These are phyloP conservation scores for Apamea sordens DNA, from an alignment of 2,888 invertebrate species.

Conservation along the genomic window DNA sequence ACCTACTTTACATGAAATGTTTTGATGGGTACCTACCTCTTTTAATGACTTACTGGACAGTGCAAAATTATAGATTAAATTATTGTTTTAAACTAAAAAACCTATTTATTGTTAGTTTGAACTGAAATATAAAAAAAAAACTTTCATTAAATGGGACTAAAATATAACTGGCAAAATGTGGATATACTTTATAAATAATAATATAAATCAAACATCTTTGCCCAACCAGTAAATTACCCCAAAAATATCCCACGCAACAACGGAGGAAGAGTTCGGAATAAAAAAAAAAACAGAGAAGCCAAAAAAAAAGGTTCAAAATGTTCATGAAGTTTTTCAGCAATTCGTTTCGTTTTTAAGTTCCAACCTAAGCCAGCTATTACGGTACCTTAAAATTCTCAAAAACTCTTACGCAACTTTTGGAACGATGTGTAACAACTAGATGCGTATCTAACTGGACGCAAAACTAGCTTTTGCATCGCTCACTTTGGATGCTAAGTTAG, in stretches of 20 bases:
- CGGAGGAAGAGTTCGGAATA: not conserved
- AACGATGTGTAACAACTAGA: constrained; percentile 40
- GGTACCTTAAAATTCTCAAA: constrained; percentile 28
- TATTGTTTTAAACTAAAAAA: not conserved
- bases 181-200: not conserved
- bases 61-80: not conserved
- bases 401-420: constrained; percentile 25
- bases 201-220: not conserved
- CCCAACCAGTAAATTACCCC: too few relatives aligned
- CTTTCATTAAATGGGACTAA: not conserved
- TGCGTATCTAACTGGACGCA: constrained; percentile 38
- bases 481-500: constrained; percentile 25
- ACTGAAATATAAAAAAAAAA: not conserved
- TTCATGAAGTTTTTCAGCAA: not conserved
- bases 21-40: not conserved
- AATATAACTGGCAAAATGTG: not conserved
- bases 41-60: not conserved
- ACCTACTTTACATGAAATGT: not conserved
- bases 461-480: constrained; percentile 34
- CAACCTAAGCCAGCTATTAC: not conserved
- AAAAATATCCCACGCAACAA: not conserved
- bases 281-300: not conserved
- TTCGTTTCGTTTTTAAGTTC: not conserved
- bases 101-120: not conserved
- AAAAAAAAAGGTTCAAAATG: too few relatives aligned